Percentiles rank a stretch among this genome's conserved stretches.
phyloP scores from a whole-genome alignment of 2,888 invertebrate species.

The Agrochola lota region DNA sequence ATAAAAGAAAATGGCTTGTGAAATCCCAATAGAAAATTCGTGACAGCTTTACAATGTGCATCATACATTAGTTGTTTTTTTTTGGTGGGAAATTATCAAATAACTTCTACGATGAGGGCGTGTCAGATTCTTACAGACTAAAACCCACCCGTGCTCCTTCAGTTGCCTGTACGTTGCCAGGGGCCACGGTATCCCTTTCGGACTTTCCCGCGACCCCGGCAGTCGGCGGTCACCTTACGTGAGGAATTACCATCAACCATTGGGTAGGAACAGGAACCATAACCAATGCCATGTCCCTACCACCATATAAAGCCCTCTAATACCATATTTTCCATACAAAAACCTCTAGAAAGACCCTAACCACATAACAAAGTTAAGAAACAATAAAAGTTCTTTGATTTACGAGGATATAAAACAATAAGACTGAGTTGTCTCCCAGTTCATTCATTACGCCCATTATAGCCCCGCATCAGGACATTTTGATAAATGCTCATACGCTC shows the following conservation, averaged over 20 bases:
- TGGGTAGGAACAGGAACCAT: not conserved
- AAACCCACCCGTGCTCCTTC: too few relatives aligned
- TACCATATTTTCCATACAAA: not conserved
- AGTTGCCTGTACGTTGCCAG: too few relatives aligned
- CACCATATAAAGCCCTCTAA: not conserved
- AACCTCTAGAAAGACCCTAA: conserved; percentile 43
- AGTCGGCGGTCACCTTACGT: not conserved
- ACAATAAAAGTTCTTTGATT: conserved; percentile 76
- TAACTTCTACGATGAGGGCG: too few relatives aligned
- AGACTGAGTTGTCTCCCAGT: conserved; percentile 71
- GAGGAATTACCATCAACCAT: conserved; percentile 26
- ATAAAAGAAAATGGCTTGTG: not conserved
- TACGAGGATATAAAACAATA: conserved; percentile 76
- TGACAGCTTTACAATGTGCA: too few relatives aligned
- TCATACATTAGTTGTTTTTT: too few relatives aligned
- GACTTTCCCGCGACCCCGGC: too few relatives aligned
- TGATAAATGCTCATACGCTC: conserved; percentile 80
- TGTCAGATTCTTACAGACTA: too few relatives aligned
- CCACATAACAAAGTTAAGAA: conserved; percentile 65
- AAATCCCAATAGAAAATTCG: not conserved
- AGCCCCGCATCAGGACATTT: conserved; percentile 67
- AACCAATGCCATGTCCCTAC: not conserved
- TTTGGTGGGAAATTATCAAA: too few relatives aligned
- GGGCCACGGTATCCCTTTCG: too few relatives aligned
- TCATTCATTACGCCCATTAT: conserved; percentile 74